Evolutionary conservation across 2,888 invertebrate genomes (phyloP), one percentile per base, ranked within the genome.

Genomic region (Sarcophaga subvicina): DNA sequence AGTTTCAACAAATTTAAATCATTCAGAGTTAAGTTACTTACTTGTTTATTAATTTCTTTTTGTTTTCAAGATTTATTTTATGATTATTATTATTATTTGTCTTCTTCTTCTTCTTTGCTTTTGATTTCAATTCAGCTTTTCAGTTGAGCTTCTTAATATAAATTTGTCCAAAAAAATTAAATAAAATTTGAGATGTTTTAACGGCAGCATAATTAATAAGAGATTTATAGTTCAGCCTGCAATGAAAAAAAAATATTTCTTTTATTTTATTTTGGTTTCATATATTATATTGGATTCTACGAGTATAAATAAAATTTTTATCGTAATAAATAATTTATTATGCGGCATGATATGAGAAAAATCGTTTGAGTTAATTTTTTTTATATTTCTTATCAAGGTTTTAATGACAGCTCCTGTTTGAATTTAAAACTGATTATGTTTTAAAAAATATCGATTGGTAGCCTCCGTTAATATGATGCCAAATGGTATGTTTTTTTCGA

Each of bases 121-220:
- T 54, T 17, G 4, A 54, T 54, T 17, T 54, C 3, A 54, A 17
- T 4, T 64, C 17, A 6, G 11, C n/a, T 20, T 20, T 25, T 62
- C 22, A 37, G 10, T 10, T 37, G 10, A 37, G 37, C 10, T 37
- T 78, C 62, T 27, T 27, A 73, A 12, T 45, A 54, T 8, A 62
- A 45, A 71, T 54, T 62, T 70, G 17, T 64, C 71, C 66, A 77
- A 76, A 70, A 49, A 20, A 71, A 75, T 63, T n/a, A n/a, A n/a
- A n/a, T n/a, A 49, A 20, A 66, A 75, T 63, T 76, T 72, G 3
- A 62, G 66, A 37, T 77, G 59, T 70, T 80, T 85, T 27, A 72
- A 72, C 62, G 80, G 71, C 80, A 62, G 84, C 84, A 85, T 85
- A 66, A 45, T 80, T 75, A 80, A 62, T 62, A 22, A 62, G 37